Percentiles rank a stretch among this genome's conserved stretches.
These are phyloP conservation scores for Pogonomyrmex californicus DNA, from an alignment of 1,140 invertebrate species.

Conservation along the genomic window DNA sequence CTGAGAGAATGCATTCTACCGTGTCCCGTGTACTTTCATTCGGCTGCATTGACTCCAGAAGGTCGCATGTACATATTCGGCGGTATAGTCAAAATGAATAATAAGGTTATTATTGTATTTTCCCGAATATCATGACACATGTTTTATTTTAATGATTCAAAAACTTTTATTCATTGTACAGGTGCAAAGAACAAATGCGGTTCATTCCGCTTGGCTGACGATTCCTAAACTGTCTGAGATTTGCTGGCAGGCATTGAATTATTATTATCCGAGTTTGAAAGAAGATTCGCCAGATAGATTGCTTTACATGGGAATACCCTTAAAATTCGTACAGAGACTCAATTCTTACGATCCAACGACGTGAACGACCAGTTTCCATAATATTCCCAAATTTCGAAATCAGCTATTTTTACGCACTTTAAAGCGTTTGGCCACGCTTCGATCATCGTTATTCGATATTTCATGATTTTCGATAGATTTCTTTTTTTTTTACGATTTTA, in stretches of 20 bases:
- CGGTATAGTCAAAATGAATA: conserved; percentile 88
- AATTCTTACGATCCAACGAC: conserved; percentile 45
- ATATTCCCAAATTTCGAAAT: not conserved
- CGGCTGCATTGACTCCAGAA: conserved; percentile 91
- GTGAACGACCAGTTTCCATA: conserved; percentile 34
- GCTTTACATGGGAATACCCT: conserved; percentile 87
- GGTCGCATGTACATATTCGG: conserved; percentile 94
- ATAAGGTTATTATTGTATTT: conserved; percentile 75
- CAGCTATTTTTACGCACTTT: not conserved
- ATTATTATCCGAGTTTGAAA: conserved; percentile 88
- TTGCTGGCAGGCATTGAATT: conserved; percentile 93
- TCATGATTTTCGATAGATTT: not conserved
- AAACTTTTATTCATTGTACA: conserved; percentile 67
- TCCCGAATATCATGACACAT: not conserved
- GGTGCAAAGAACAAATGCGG: conserved; percentile 83
- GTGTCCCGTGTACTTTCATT: conserved; percentile 94
- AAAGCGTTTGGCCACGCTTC: not conserved
- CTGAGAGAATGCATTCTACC: conserved; percentile 90
- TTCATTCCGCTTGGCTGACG: conserved; percentile 91
- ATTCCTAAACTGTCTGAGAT: conserved; percentile 95
- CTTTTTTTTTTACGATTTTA: not conserved
- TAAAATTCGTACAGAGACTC: conserved; percentile 86
- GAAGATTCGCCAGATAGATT: conserved; percentile 84
- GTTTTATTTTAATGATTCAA: not conserved
- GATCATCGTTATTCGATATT: conserved; percentile 3